phyloP scores from a whole-genome alignment of 2,113 vertebrate genomes.

The Poeciliopsis turrubarensis region DNA sequence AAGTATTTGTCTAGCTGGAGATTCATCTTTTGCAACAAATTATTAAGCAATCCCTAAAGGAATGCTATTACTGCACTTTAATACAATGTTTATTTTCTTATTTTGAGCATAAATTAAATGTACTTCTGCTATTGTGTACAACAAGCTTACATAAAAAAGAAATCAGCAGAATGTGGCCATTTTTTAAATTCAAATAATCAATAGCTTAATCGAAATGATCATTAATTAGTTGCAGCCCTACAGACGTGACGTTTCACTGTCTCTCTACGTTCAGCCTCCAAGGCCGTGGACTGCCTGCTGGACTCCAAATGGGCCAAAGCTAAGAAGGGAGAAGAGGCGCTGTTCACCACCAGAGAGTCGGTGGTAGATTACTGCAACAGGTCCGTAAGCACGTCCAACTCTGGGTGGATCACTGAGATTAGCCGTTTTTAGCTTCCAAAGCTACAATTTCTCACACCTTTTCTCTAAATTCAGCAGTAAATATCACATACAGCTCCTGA shows the following conservation, averaged over 20 bases:
- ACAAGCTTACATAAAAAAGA: no score
- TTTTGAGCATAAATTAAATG: no score
- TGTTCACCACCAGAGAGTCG: constrained; percentile 96
- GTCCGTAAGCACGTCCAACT: constrained; percentile 64
- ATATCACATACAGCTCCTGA: background rate
- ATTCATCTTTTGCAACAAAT: no score
- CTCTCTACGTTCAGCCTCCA: constrained; percentile 83
- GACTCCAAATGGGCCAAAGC: constrained; percentile 99
- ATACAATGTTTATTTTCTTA: no score
- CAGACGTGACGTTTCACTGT: background rate
- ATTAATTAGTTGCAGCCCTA: no score
- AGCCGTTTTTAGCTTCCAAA: background rate
- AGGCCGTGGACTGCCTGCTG: constrained; percentile 96
- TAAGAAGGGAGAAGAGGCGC: constrained; percentile 94
- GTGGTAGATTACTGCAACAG: constrained; percentile 97
- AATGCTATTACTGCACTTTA: no score
- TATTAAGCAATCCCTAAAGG: no score
- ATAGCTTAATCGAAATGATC: no score
- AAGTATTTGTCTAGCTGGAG: no score
- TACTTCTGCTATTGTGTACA: no score
- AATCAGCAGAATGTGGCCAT: no score
- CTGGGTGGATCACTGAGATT: background rate
- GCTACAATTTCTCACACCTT: background rate
- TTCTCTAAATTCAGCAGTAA: background rate
- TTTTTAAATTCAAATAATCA: no score